Base-by-base conservation (phyloP, 2,888 invertebrate genomes). In the Ophraella communa region DNA sequence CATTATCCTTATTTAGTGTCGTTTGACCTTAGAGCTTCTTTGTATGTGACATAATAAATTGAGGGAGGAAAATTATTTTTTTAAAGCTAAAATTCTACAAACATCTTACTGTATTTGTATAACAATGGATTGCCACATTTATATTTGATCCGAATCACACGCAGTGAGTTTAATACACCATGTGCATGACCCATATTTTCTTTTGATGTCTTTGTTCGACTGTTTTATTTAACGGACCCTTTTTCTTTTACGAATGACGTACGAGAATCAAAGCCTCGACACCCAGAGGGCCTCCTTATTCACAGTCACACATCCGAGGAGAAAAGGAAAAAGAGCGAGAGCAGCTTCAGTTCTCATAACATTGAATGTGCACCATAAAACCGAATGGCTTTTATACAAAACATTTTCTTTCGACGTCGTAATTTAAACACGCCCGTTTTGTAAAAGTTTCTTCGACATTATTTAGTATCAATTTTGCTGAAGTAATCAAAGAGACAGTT, bases 101-200 rank as follows among this genome's bases (percentile, higher is more conserved):
- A n/a, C n/a, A n/a, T n/a, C n/a, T n/a, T n/a, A n/a, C n/a, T 35
- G n/a, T 35, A n/a, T n/a, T 35, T n/a, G n/a, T n/a, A 14, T 39
- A 17, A n/a, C 17, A 39, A 39, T 17, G 17, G 17, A 39, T 39
- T 17, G 14, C 3, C 14, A 39, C 39, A 39, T 14, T 7, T 5
- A 39, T 14, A 4, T 39, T 39, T 39, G 7, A 39, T 17, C 17
- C 3, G 17, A 39, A 54, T 54, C 54, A 30, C 39, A 54, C 39
- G 39, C 39, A 20, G 39, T n/a, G 21, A 21, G 17, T 54, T 54
- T 4, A 39, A 35, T 54, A 17, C n/a, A n/a, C 54, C 54, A 35
- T 42, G 54, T 54, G 23, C 54, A 39, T 54, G 54, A 54, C 54
- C 54, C 54, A 54, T 21, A 54, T 54, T 33, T 53, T 39, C 42